Percentiles rank a stretch among this genome's conserved stretches.
phyloP scores from a whole-genome alignment of 37 sponge, comb jelly and placozoan genomes.

The Dysidea cf. avara region DNA sequence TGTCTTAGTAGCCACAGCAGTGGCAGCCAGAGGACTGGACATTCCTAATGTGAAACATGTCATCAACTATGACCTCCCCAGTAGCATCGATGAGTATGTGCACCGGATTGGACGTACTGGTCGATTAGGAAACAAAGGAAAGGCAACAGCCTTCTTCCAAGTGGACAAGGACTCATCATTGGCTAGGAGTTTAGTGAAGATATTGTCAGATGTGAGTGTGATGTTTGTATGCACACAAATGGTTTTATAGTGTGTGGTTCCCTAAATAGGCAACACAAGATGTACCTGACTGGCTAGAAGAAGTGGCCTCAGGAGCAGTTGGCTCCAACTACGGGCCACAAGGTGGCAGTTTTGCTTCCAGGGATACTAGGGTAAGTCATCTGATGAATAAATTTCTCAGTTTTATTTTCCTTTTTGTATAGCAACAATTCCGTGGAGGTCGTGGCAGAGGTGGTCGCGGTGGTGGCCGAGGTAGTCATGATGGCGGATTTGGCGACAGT shows the following conservation, averaged over 20 bases:
- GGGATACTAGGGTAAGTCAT: constrained; percentile 69
- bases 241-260: too few relatives aligned
- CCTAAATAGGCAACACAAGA: constrained; percentile 77
- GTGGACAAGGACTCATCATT: constrained; percentile 58
- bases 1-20: constrained; percentile 92
- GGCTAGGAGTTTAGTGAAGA: constrained; percentile 87
- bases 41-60: constrained; percentile 94
- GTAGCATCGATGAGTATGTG: constrained; percentile 89
- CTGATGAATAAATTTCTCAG: neutral
- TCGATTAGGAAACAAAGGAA: constrained; percentile 86
- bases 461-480: constrained; percentile 21
- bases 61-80: constrained; percentile 91
- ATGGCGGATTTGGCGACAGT: constrained; percentile 21
- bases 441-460: constrained; percentile 26
- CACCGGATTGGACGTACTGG: constrained; percentile 97
- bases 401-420: neutral
- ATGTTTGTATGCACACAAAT: too few relatives aligned
- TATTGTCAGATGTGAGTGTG: constrained; percentile 72
- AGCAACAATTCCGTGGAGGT: neutral
- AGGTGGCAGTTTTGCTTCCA: constrained; percentile 84
- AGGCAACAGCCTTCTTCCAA: constrained; percentile 92
- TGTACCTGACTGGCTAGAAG: constrained; percentile 87
- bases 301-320: constrained; percentile 67
- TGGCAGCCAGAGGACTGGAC: constrained; percentile 94
- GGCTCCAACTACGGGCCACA: constrained; percentile 81